A percentile compares a stretch with the other conserved stretches of the same genome.
Conservation (phyloP, 2,113 vertebrate species). For the Corythornis madagascariensis region DNA sequence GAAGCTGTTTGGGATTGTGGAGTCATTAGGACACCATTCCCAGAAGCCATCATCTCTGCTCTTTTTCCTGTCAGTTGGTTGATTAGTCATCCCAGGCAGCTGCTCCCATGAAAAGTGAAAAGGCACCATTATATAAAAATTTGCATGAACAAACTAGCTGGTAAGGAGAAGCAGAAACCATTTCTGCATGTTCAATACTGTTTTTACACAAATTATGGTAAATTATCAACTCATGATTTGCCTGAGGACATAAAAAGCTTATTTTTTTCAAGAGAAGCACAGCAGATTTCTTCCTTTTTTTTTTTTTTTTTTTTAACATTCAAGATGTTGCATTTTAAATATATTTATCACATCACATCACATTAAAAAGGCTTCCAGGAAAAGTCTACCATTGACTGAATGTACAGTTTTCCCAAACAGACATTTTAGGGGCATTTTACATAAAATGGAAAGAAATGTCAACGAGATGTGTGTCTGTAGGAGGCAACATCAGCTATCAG, state of each 20-base stretch:
- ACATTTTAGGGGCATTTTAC: not conserved
- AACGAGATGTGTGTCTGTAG: not conserved
- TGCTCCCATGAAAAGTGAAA: constrained; percentile 11
- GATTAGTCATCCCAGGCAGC: constrained; percentile 24
- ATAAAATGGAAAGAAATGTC: constrained; percentile 9
- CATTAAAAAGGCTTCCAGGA: not conserved
- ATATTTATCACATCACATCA: not conserved
- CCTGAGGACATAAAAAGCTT: not conserved
- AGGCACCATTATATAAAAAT: not conserved
- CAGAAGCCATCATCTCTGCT: not conserved
- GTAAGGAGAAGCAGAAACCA: not conserved
- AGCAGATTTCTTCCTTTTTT: not conserved
- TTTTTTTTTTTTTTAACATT: not conserved
- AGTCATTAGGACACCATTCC: not conserved
- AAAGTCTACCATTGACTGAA: not conserved
- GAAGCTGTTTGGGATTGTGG: not conserved
- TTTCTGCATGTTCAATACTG: not conserved
- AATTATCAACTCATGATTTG: not conserved
- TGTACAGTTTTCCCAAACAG: not conserved
- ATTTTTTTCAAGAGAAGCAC: not conserved
- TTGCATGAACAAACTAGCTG: not conserved
- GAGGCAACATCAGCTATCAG: not conserved
- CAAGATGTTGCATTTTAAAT: not conserved
- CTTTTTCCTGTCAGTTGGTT: not conserved
- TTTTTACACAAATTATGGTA: not conserved